These are phyloP conservation scores for Tupaia chinensis DNA, from an alignment of 2,113 vertebrate genomes.

Conservation along the genomic window DNA sequence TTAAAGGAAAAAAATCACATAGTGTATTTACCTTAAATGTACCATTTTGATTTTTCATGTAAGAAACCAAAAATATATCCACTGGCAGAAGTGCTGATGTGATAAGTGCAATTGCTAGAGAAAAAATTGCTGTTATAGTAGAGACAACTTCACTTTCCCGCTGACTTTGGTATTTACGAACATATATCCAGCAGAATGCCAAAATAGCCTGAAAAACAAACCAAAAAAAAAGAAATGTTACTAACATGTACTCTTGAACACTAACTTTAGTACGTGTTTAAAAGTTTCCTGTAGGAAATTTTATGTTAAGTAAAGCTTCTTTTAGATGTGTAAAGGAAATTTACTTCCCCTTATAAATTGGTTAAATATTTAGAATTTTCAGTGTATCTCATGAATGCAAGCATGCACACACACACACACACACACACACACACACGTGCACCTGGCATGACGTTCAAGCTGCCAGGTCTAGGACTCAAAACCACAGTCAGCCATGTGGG, in stretches of 20 bases:
- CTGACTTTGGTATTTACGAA: constrained; percentile 97
- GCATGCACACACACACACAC: neutral
- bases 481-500: too few species aligned
- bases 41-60: constrained; percentile 97
- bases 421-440: neutral
- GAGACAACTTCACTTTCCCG: constrained; percentile 98
- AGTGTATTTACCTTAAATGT: constrained; percentile 94
- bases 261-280: neutral
- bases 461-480: too few species aligned
- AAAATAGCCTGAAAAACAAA: constrained; percentile 91
- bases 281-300: neutral
- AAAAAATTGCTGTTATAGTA: constrained; percentile 97
- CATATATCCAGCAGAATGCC: constrained; percentile 97
- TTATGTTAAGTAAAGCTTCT: neutral
- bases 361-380: neutral
- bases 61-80: constrained; percentile 99
- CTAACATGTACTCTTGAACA: neutral
- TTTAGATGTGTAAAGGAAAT: neutral
- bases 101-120: constrained; percentile 96
- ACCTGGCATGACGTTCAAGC: too few species aligned
- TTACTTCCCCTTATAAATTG: neutral
- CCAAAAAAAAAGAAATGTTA: constrained; percentile 7
- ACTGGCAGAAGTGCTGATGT: constrained; percentile 97
- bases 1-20: constrained; percentile 3
- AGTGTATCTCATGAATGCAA: neutral